These are phyloP conservation scores for Rhopalosiphum nymphaeae DNA, from an alignment of 2,888 invertebrate species.

Conservation along the genomic window DNA sequence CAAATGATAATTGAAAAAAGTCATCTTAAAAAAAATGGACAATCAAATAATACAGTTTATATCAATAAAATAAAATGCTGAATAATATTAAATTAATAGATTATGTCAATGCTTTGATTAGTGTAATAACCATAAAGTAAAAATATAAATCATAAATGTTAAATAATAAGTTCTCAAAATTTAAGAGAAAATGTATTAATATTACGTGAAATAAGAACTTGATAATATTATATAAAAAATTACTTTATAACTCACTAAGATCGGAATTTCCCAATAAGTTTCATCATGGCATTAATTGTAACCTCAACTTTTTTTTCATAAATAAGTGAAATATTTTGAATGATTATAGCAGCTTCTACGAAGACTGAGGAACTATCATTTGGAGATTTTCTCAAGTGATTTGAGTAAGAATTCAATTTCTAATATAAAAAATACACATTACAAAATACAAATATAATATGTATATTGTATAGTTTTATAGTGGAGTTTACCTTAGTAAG, in stretches of 20 bases:
- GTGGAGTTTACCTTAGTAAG: background rate
- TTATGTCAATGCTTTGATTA: background rate
- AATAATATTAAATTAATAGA: background rate
- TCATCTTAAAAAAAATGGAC: background rate
- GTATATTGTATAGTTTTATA: background rate
- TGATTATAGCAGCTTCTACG: slow-evolving; percentile 81
- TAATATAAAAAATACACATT: background rate
- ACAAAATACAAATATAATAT: background rate
- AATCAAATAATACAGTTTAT: background rate
- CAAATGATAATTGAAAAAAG: background rate
- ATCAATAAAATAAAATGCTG: background rate
- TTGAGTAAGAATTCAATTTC: slow-evolving; percentile 13
- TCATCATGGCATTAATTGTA: slow-evolving; percentile 26
- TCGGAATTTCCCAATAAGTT: slow-evolving; percentile 17
- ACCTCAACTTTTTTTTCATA: slow-evolving; percentile 81
- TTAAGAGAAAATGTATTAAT: background rate
- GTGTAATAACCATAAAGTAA: background rate
- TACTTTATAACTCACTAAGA: slow-evolving; percentile 10
- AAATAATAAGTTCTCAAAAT: background rate
- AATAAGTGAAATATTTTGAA: slow-evolving; percentile 80
- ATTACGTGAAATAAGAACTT: background rate
- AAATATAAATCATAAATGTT: background rate
- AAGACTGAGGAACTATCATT: slow-evolving; percentile 74
- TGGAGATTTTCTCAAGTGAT: slow-evolving; percentile 12
- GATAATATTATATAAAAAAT: background rate